A percentile compares a stretch with the other conserved stretches of the same genome.
Conservation (phyloP, 2,797 vertebrate species). For the Coregonus ussuriensis region DNA sequence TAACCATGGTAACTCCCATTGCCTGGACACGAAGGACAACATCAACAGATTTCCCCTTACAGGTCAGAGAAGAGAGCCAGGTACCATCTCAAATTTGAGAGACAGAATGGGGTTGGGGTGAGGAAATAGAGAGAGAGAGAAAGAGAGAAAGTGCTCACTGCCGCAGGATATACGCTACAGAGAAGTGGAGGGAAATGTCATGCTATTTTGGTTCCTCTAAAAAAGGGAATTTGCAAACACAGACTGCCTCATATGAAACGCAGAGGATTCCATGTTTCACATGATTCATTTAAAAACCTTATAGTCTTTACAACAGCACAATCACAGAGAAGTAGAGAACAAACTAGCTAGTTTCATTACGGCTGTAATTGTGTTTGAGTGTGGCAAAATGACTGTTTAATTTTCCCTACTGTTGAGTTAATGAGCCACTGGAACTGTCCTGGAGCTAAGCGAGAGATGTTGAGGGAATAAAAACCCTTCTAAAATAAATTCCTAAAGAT, state of each 20-base stretch:
- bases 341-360: conserved; percentile 7
- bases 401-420: not conserved
- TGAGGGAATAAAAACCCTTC: not conserved
- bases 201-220: conserved; percentile 37
- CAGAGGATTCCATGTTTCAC: conserved; percentile 26
- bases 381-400: conserved; percentile 12
- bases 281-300: conserved; percentile 7
- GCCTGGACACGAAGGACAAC: not conserved
- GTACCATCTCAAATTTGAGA: not conserved
- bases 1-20: not conserved
- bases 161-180: not conserved
- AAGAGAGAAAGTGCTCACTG: not conserved
- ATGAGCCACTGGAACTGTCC: not conserved
- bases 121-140: not conserved
- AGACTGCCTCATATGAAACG: conserved; percentile 38
- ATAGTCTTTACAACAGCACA: conserved; percentile 28
- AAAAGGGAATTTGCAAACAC: conserved; percentile 35
- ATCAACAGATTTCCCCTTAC: not conserved
- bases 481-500: not conserved
- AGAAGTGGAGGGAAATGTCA: conserved; percentile 42
- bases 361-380: conserved; percentile 26
- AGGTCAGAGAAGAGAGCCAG: not conserved
- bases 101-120: conserved; percentile 10
- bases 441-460: not conserved
- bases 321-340: conserved; percentile 20